These are phyloP conservation scores for Hippocampus kuda DNA, from an alignment of 2,797 vertebrate genomes.

Conservation along the genomic window DNA sequence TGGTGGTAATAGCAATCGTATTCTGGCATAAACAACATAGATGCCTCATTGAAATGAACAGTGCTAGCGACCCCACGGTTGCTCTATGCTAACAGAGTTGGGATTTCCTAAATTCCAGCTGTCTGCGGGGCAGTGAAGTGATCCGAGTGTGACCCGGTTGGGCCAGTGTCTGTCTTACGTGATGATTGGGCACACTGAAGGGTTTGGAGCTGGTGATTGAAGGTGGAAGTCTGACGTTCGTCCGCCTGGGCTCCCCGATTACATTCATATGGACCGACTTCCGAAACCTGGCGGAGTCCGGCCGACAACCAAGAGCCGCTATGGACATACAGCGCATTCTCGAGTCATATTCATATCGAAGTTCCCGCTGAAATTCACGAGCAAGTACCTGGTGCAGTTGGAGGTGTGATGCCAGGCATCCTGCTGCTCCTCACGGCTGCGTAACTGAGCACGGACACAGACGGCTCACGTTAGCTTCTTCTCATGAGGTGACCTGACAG, in stretches of 20 bases:
- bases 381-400: conserved; percentile 34
- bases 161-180: conserved; percentile 54
- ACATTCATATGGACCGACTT: conserved; percentile 59
- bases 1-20: too few relatives aligned
- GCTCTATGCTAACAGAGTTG: too few relatives aligned
- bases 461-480: not conserved
- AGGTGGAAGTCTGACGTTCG: conserved; percentile 63
- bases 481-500: not conserved
- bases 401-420: conserved; percentile 23
- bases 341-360: not conserved
- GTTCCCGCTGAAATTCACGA: not conserved
- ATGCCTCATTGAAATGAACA: too few relatives aligned
- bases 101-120: too few relatives aligned
- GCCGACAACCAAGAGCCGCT: conserved; percentile 29
- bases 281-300: conserved; percentile 7
- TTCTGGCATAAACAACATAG: too few relatives aligned
- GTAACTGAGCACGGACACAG: conserved; percentile 13
- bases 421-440: conserved; percentile 21
- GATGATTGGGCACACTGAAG: conserved; percentile 58
- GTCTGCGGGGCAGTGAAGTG: too few relatives aligned
- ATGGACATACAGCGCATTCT: not conserved
- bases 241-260: conserved; percentile 61
- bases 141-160: too few relatives aligned
- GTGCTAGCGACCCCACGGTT: too few relatives aligned
- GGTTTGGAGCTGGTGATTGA: conserved; percentile 65